Conservation (phyloP, 2,113 vertebrate species). For the Narcine bancroftii region DNA sequence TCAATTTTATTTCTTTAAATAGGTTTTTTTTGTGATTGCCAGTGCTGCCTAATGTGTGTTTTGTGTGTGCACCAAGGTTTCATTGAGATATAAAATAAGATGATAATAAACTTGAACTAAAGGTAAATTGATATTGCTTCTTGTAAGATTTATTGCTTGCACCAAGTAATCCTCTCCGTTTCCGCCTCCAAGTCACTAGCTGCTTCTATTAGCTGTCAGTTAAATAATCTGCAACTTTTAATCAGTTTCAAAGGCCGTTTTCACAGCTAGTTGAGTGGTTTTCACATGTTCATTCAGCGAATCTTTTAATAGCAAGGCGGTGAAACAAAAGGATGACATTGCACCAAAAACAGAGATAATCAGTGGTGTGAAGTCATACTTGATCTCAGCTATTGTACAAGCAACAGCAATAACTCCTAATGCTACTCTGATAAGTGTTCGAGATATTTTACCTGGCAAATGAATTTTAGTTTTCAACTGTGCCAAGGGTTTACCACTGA, state of each 20-base stretch:
- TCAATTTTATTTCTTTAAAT: no score
- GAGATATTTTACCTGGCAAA: not conserved
- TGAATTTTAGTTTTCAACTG: not conserved
- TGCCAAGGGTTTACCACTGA: not conserved
- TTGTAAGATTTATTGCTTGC: no score
- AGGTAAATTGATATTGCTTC: no score
- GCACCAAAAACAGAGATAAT: slow-evolving; percentile 1
- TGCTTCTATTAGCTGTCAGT: no score
- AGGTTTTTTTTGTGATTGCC: no score
- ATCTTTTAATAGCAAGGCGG: not conserved
- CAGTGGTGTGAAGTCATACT: not conserved
- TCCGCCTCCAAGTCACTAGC: no score
- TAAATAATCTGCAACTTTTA: not conserved
- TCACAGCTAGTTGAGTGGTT: not conserved
- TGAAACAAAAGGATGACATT: not conserved
- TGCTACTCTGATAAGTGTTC: not conserved
- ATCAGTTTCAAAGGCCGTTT: not conserved
- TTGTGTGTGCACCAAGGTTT: no score
- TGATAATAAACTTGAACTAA: no score
- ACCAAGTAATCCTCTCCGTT: no score
- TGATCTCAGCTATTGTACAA: not conserved
- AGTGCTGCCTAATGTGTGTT: no score
- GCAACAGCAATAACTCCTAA: not conserved
- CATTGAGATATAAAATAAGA: no score
- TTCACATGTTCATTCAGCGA: not conserved